phyloP scores from a whole-genome alignment of 2,888 invertebrate species.

The Apeira syringaria region DNA sequence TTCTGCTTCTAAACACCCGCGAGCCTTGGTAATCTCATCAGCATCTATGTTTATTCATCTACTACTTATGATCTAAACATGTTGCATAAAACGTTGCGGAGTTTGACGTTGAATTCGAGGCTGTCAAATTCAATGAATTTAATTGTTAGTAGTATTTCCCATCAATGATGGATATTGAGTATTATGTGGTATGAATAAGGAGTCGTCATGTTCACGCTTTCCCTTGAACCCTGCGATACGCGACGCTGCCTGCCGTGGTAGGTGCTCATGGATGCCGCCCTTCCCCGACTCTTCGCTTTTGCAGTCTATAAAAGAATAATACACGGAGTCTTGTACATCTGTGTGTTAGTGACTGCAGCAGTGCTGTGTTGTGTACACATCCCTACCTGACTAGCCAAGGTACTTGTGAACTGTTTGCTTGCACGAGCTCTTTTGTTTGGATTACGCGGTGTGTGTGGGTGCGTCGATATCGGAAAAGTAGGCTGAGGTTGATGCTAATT shows the following conservation, averaged over 20 bases:
- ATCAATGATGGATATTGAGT: slow-evolving; percentile 3
- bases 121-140: not conserved
- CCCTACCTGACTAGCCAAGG: slow-evolving; percentile 53
- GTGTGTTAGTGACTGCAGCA: slow-evolving; percentile 71
- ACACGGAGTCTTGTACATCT: slow-evolving; percentile 62
- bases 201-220: slow-evolving; percentile 20
- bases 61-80: not conserved
- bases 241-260: slow-evolving; percentile 1
- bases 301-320: slow-evolving; percentile 78
- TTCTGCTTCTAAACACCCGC: too few species aligned
- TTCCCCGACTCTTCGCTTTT: slow-evolving; percentile 54
- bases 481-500: slow-evolving; percentile 8
- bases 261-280: slow-evolving; percentile 46
- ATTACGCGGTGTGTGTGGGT: slow-evolving; percentile 17
- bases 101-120: not conserved
- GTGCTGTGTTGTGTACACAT: slow-evolving; percentile 74
- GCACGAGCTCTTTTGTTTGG: slow-evolving; percentile 17
- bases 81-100: slow-evolving; percentile 4
- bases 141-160: not conserved
- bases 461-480: slow-evolving; percentile 6
- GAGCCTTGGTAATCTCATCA: too few species aligned
- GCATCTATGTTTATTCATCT: too few species aligned
- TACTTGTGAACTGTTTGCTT: slow-evolving; percentile 41
- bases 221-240: slow-evolving; percentile 15
- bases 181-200: not conserved